phyloP scores from a whole-genome alignment of 2,888 invertebrate genomes.

The Trichogramma dendrolimi region DNA sequence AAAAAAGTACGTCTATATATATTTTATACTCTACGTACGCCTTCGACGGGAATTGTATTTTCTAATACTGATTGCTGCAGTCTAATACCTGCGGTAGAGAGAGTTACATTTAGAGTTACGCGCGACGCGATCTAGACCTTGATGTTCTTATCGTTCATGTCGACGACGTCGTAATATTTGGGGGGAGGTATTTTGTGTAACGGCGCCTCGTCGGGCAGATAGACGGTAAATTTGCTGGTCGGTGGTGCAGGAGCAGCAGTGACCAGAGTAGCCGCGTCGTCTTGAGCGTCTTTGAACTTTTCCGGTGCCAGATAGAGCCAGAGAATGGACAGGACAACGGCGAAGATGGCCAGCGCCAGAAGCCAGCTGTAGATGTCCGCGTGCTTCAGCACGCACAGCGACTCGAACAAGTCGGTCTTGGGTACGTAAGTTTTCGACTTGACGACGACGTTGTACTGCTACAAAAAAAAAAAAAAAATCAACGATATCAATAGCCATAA shows the following conservation, averaged over 20 bases:
- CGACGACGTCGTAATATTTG: slow-evolving; percentile 37
- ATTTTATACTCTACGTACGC: too few relatives aligned
- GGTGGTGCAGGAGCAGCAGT: slow-evolving; percentile 23
- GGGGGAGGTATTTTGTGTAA: slow-evolving; percentile 41
- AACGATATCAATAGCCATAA: neutral
- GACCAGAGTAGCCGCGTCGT: slow-evolving; percentile 29
- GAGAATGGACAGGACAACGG: slow-evolving; percentile 35
- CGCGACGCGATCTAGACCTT: slow-evolving; percentile 12
- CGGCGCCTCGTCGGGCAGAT: slow-evolving; percentile 40
- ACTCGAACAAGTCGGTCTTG: too few relatives aligned
- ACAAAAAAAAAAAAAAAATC: neutral
- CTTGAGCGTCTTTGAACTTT: slow-evolving; percentile 32
- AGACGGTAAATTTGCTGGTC: slow-evolving; percentile 33
- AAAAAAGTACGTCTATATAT: too few relatives aligned
- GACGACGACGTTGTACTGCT: too few relatives aligned
- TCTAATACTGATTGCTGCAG: neutral
- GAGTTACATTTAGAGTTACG: neutral
- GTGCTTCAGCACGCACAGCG: too few relatives aligned
- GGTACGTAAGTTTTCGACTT: too few relatives aligned
- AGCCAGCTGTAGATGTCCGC: slow-evolving; percentile 32
- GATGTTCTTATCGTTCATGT: slow-evolving; percentile 19
- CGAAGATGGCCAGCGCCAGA: slow-evolving; percentile 34
- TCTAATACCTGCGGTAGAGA: neutral
- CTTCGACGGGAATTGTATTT: too few relatives aligned
- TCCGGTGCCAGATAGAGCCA: slow-evolving; percentile 39